Evolutionary conservation across 2,113 vertebrate genomes (phyloP).

Genomic region (Mesoclemmys tuberculata): DNA sequence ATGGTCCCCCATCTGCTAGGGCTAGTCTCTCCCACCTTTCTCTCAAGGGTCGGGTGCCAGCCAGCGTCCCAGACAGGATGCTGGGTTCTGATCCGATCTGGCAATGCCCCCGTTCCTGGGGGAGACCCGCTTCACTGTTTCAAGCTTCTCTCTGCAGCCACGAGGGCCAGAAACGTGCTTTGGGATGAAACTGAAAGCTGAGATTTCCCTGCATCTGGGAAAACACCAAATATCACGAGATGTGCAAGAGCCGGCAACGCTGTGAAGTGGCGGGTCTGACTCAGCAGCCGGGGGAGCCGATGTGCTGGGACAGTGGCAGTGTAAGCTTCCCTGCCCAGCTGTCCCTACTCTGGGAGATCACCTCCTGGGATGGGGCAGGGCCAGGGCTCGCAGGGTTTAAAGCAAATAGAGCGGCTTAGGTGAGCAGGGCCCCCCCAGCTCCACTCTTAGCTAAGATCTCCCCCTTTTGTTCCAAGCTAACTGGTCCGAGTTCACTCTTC

Average conservation of each 20-base stretch:
- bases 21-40: not conserved
- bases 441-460: too few relatives aligned
- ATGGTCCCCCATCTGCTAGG: too few relatives aligned
- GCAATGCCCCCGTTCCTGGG: not conserved
- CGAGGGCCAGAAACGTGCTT: not conserved
- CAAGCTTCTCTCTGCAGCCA: not conserved
- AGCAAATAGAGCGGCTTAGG: not conserved
- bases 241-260: not conserved
- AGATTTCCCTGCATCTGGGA: not conserved
- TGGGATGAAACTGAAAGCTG: not conserved
- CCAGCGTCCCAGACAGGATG: not conserved
- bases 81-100: not conserved
- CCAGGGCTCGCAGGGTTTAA: too few relatives aligned
- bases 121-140: not conserved
- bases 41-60: too few relatives aligned
- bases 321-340: not conserved
- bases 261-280: not conserved
- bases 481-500: fast-evolving
- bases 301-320: not conserved
- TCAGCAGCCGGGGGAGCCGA: not conserved
- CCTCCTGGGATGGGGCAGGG: too few relatives aligned
- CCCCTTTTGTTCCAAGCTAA: too few relatives aligned
- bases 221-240: not conserved
- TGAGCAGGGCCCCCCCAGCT: not conserved
- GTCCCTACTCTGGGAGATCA: not conserved